Percentiles rank a stretch among this genome's conserved stretches.
These are phyloP conservation scores for Thalassoma bifasciatum DNA, from an alignment of 2,113 vertebrate species.

Conservation along the genomic window DNA sequence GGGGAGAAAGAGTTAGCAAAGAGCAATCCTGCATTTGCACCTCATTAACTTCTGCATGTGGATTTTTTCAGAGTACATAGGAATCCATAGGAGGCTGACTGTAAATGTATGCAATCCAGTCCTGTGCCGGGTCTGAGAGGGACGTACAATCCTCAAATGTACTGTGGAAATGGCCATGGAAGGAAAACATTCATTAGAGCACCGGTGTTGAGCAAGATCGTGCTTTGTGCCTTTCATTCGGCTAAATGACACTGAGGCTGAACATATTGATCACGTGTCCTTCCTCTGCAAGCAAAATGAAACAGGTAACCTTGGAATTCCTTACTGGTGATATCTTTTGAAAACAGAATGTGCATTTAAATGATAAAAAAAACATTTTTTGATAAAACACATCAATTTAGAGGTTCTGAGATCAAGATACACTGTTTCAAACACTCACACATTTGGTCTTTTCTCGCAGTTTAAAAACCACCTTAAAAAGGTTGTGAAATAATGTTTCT, in stretches of 20 bases:
- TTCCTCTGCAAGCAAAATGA: background rate
- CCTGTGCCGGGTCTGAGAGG: slow-evolving; percentile 4
- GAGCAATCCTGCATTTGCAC: slow-evolving; percentile 7
- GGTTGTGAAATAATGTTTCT: no score
- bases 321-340: background rate
- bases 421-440: background rate
- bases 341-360: slow-evolving; percentile 1
- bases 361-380: background rate
- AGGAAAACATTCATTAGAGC: slow-evolving; percentile 8
- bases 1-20: slow-evolving; percentile 4
- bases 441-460: background rate
- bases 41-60: slow-evolving; percentile 32
- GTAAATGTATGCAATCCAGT: background rate
- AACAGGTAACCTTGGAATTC: slow-evolving; percentile 8
- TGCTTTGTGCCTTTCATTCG: slow-evolving; percentile 17
- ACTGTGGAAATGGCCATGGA: slow-evolving; percentile 2
- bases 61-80: background rate
- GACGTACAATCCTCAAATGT: slow-evolving; percentile 33
- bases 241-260: slow-evolving; percentile 10
- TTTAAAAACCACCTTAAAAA: background rate
- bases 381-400: background rate
- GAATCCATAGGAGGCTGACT: slow-evolving; percentile 4
- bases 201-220: background rate
- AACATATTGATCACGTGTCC: slow-evolving; percentile 1
- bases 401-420: background rate